Evolutionary conservation across 2,888 invertebrate genomes (phyloP).

Genomic region (Scaptodrosophila latifasciaeformis): DNA sequence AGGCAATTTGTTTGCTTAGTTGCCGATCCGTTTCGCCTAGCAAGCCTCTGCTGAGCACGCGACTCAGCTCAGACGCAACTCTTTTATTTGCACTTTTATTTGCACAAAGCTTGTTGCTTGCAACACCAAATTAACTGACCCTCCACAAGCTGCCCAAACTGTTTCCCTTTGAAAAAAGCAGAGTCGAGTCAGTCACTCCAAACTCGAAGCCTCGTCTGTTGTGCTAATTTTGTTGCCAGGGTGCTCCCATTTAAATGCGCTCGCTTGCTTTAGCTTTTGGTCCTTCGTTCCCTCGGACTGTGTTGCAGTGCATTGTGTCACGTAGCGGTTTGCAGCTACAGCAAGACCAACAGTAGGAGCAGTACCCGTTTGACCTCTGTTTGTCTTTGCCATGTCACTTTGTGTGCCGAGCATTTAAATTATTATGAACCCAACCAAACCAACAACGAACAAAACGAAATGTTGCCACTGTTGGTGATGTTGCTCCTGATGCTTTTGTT

Average conservation of each 20-base stretch:
- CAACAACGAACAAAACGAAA: conserved; percentile 22
- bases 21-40: conserved; percentile 47
- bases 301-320: conserved; percentile 59
- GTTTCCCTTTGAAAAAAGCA: neutral
- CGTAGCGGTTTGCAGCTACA: conserved; percentile 65
- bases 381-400: conserved; percentile 68
- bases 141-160: neutral
- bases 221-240: conserved; percentile 63
- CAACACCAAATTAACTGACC: conserved; percentile 61
- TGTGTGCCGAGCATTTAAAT: conserved; percentile 72
- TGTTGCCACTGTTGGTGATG: neutral
- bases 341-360: conserved; percentile 3
- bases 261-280: neutral
- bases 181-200: neutral
- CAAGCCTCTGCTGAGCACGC: conserved; percentile 13
- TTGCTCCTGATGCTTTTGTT: neutral
- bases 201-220: conserved; percentile 50
- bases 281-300: neutral
- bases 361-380: conserved; percentile 56
- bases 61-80: conserved; percentile 45
- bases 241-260: conserved; percentile 61
- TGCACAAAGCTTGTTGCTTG: conserved; percentile 59
- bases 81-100: too few relatives aligned
- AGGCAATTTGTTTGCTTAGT: conserved; percentile 68
- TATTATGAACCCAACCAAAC: conserved; percentile 60